phyloP scores from a whole-genome alignment of 1,140 invertebrate genomes.

The Heliconius hewitsoni region DNA sequence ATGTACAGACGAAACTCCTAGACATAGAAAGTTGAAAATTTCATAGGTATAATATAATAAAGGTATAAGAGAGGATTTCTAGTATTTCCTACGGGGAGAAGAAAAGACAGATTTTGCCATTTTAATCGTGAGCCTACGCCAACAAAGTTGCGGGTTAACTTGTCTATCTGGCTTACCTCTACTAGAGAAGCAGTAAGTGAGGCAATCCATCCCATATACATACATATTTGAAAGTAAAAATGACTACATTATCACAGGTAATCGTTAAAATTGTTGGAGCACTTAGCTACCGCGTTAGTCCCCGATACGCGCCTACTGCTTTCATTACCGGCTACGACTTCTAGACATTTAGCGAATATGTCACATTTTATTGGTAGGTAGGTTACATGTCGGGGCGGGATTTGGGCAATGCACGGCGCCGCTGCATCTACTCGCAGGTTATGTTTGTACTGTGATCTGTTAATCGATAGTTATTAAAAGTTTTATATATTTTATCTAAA shows the following conservation, averaged over 20 bases:
- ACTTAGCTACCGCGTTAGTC: background rate
- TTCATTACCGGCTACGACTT: background rate
- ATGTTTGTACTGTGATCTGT: conserved; percentile 17
- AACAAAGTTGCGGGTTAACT: background rate
- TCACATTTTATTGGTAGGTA: background rate
- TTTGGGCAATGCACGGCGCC: conserved; percentile 20
- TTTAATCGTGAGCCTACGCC: too few relatives aligned
- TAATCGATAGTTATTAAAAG: background rate
- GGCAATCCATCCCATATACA: background rate
- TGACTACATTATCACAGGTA: background rate
- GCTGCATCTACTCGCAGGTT: background rate
- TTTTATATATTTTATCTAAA: background rate
- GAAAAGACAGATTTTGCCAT: too few relatives aligned
- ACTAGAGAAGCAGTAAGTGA: background rate
- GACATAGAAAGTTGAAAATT: too few relatives aligned
- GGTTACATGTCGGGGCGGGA: background rate
- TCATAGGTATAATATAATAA: too few relatives aligned
- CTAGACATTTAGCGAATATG: background rate
- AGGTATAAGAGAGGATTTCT: too few relatives aligned
- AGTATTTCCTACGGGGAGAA: too few relatives aligned
- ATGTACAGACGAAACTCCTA: too few relatives aligned
- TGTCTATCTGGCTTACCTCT: too few relatives aligned
- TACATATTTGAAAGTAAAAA: background rate
- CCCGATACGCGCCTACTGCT: background rate
- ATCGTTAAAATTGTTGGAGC: background rate